Base-by-base conservation (phyloP, 30 jellyfish, hydroid and myxozoan species). In the Rhopilema esculentum region DNA sequence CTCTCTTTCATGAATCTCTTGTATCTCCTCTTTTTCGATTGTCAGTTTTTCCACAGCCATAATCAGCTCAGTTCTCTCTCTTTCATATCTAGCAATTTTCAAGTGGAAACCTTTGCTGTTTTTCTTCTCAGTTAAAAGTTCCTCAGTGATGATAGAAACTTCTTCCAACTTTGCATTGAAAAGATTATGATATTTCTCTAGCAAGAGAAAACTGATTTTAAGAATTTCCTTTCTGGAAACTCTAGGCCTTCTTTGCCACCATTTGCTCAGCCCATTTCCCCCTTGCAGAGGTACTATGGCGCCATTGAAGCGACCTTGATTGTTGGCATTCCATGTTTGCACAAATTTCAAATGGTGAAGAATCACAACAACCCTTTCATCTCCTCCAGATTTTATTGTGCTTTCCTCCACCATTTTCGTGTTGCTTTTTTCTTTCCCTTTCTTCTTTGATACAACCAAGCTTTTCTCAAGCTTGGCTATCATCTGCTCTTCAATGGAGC, bases 401-500 rank as follows among this genome's bases (percentile, higher is more conserved):
- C 1, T 67, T 26, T 70, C 4, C 80, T 20, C 22, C 21, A 29
- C 20, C 31, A 67, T 4, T 12, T 21, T 1, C 78, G 1, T 67
- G 49, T 20, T 67, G 49, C 12, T 8, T 26, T 24, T 32, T 67
- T 20, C 21, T 32, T 67, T 67, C 78, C 31, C 40, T 48, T 20
- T 67, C 17, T 27, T 8, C 22, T 18, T 40, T 2, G 57, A 40
- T 12, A 12, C 57, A 2, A 40, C 57, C 57, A 40, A 40, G 12
- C 57, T 2, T 40, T 40, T 40, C 12, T 40, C 57, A 40, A 40
- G 57, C 57, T 40, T 40, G 57, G 57, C 57, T 40, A 40, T 40
- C 57, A 40, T 73, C 51, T n/a, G 33, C 18, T 33, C 33, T 33
- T 31, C 84, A 73, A 73, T 12, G 21, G 84, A 73, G 49, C 30